A percentile compares a stretch with the other conserved stretches of the same genome.
These are phyloP conservation scores for Corythaixoides concolor DNA, from an alignment of 2,113 vertebrate species.

Conservation along the genomic window DNA sequence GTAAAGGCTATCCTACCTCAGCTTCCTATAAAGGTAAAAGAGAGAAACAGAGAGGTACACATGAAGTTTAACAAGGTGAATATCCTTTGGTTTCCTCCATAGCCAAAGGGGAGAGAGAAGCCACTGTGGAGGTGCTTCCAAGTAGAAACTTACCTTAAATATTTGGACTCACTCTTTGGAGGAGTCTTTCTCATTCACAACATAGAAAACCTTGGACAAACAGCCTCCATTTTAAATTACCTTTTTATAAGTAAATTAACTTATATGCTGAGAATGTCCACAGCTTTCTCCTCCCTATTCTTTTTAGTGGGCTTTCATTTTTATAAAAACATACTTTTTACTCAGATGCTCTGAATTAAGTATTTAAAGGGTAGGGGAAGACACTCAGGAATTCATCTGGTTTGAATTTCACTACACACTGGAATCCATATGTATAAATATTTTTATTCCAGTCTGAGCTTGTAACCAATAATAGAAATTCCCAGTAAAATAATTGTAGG, in stretches of 20 bases:
- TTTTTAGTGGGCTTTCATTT: neutral
- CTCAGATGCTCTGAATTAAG: neutral
- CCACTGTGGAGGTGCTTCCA: neutral
- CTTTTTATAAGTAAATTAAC: neutral
- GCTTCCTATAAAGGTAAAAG: neutral
- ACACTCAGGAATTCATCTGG: neutral
- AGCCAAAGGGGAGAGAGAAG: neutral
- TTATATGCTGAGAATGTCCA: neutral
- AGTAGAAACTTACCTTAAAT: neutral
- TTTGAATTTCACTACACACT: constrained; percentile 11
- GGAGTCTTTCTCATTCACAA: neutral
- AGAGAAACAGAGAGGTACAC: neutral
- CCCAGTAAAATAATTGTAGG: neutral
- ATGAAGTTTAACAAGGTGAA: neutral
- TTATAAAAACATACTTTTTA: neutral
- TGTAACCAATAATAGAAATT: neutral
- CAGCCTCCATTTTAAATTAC: neutral
- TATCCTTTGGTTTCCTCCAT: neutral
- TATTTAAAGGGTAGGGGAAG: neutral
- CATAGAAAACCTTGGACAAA: neutral
- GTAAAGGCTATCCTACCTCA: neutral
- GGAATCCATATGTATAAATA: neutral
- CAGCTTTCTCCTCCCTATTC: neutral
- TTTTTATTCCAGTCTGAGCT: neutral
- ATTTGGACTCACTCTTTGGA: neutral